Percentiles rank a stretch among this genome's conserved stretches.
phyloP scores from a whole-genome alignment of 2,113 vertebrate genomes.

The Ophthalmotilapia sp. region DNA sequence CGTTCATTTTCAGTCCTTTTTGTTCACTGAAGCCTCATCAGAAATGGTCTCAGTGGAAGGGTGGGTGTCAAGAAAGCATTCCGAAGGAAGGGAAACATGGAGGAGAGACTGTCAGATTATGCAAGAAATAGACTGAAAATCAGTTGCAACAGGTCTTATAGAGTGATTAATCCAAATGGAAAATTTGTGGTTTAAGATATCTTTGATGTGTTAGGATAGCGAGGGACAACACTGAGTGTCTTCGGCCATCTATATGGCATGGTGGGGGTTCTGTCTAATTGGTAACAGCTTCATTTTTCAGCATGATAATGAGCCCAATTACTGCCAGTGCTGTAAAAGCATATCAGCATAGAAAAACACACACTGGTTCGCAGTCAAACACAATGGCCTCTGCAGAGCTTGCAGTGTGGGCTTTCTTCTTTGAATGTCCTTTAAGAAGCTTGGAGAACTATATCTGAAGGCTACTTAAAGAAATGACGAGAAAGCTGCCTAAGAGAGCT shows the following conservation, averaged over 20 bases:
- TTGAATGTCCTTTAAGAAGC: background rate
- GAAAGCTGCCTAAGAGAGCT: background rate
- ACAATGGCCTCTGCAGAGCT: background rate
- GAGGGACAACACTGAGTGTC: background rate
- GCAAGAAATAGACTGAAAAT: background rate
- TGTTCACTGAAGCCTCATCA: background rate
- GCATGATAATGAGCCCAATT: background rate
- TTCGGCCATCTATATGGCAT: fast-evolving
- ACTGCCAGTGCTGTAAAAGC: background rate
- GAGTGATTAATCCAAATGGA: background rate
- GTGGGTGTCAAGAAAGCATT: background rate
- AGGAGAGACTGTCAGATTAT: background rate
- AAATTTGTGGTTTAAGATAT: background rate
- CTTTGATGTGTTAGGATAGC: background rate
- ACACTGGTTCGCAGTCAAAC: background rate
- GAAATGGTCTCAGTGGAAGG: background rate
- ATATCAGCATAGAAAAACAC: background rate
- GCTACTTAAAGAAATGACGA: background rate
- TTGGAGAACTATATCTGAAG: background rate
- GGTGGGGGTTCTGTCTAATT: background rate
- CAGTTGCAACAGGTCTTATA: background rate
- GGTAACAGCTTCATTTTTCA: background rate
- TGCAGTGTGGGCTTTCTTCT: background rate
- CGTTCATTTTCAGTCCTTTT: background rate
- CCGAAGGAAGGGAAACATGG: background rate